Evolutionary conservation across 92 coral and sea anemone genomes (phyloP).

Genomic region (Desmophyllum pertusum): DNA sequence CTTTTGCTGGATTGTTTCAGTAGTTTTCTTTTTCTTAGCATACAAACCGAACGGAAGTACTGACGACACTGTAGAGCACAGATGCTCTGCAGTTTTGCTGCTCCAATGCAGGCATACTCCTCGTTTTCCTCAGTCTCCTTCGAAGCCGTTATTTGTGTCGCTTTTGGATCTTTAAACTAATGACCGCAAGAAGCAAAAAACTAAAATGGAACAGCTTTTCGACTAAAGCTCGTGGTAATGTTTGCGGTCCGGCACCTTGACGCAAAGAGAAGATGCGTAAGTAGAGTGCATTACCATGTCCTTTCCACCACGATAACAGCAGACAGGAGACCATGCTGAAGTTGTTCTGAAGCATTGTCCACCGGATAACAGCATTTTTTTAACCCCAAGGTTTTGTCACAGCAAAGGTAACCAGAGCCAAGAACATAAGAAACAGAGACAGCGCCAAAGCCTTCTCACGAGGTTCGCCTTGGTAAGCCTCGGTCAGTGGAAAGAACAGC

Average conservation of each 20-base stretch:
- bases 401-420: conserved; percentile 57
- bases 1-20: too few relatives aligned
- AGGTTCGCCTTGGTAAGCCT: conserved; percentile 89
- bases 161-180: background rate
- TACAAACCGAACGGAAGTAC: background rate
- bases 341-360: background rate
- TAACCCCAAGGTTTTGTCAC: conserved; percentile 91
- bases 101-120: too few relatives aligned
- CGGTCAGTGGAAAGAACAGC: conserved; percentile 88
- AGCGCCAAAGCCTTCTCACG: conserved; percentile 79
- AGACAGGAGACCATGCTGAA: background rate
- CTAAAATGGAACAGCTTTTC: background rate
- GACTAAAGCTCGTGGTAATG: background rate
- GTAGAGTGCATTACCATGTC: background rate
- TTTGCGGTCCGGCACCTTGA: background rate
- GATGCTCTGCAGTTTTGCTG: background rate
- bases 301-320: background rate
- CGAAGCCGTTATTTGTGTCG: too few relatives aligned
- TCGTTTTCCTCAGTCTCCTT: too few relatives aligned
- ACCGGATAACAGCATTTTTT: background rate
- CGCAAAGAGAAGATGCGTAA: background rate
- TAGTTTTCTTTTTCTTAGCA: background rate
- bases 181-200: background rate
- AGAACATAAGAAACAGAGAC: conserved; percentile 70
- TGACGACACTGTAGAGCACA: background rate